Base-by-base conservation (phyloP, 2,888 invertebrate genomes). In the Masnerella sp. region DNA sequence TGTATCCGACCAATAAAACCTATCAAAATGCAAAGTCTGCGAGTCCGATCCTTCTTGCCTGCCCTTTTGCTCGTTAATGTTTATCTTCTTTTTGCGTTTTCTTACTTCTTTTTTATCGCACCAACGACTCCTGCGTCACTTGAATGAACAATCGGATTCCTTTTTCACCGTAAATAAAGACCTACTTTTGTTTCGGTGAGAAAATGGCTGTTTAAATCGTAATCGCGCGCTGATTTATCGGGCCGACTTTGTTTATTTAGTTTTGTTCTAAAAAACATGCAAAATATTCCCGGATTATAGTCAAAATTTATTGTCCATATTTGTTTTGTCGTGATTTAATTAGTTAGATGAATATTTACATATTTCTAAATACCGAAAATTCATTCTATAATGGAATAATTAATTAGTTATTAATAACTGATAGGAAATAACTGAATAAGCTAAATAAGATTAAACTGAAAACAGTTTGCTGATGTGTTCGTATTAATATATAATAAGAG, bases 1-100 rank as follows among this genome's bases (percentile, higher is more conserved):
- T 85, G 80, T 85, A 85, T 82, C 79, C 80, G 81, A 85, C 82
- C 83, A 86, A 85, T 85, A 85, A 85, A 83, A 82, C 77, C 59
- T 61, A 74, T 74, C 62, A 71, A 59, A 64, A 67, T 68, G 62
- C 62, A 64, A 58, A 59, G 36, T 54, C 22, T 51, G 36, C 11
- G 43, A 59, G 28, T 32, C 42, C 59, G 25, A 43, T 68, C 43
- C 54, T 40, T 70, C 34, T 52, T 45, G 12, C 45, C 58, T 42
- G 30, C 43, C 64, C 52, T 64, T 52, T 62, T 12, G n/a, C 12
- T 34, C 40, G 20, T 51, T 51, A 62, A 51, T 62, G 51, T 49
- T 61, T 25, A 45, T 45, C 59, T 61, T 38, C 11, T 43, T 32
- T 42, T 32, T 12, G 1, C 20, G 22, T 30, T n/a, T 11, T 12